Percentiles rank a stretch among this genome's conserved stretches.
These are phyloP conservation scores for Meloidogyne hapla DNA, from an alignment of 1,140 invertebrate species.

Conservation along the genomic window DNA sequence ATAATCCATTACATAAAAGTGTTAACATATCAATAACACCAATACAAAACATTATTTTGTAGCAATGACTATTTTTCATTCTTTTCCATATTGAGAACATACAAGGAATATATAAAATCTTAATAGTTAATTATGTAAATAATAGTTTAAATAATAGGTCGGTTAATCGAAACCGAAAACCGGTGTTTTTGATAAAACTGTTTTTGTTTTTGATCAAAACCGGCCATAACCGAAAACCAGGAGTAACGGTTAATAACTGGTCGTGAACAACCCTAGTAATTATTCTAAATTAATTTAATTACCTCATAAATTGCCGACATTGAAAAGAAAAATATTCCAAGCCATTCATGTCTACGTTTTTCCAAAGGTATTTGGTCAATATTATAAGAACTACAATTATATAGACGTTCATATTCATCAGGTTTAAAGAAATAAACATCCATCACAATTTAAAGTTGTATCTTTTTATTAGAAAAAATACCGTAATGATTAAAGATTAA, in stretches of 20 bases:
- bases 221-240: no score
- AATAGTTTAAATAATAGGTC: no score
- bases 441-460: constrained; percentile 22
- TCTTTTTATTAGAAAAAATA: no score
- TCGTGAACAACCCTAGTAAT: no score
- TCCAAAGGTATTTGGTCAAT: constrained; percentile 6
- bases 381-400: constrained; percentile 43
- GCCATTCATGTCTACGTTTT: constrained; percentile 28
- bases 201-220: no score
- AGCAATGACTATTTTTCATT: background rate
- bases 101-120: constrained; percentile 15
- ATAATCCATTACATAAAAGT: constrained; percentile 9
- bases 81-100: constrained; percentile 16
- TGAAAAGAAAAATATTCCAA: constrained; percentile 37
- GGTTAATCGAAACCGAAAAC: no score
- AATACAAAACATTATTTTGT: constrained; percentile 9
- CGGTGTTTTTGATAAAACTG: no score
- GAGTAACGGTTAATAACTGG: no score
- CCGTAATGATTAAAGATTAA: no score
- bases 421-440: constrained; percentile 30
- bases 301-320: constrained; percentile 25
- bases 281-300: background rate
- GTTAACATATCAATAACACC: constrained; percentile 15
- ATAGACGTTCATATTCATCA: constrained; percentile 30
- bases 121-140: no score